Evolutionary conservation across 1,140 invertebrate species (phyloP).

Genomic region (Drosophila rhopaloa): DNA sequence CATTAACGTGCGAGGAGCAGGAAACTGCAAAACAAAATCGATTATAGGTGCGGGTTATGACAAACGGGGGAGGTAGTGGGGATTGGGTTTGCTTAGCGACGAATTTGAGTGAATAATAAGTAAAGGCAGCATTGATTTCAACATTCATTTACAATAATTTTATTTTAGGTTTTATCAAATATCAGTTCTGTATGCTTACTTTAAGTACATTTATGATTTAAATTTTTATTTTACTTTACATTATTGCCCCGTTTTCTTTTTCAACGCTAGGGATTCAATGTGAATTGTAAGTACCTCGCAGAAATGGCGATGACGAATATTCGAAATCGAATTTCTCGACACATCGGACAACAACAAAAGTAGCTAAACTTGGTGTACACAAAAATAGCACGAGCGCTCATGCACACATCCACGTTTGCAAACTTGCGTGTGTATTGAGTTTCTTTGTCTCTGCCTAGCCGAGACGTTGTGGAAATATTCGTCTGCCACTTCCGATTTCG

Average conservation of each 20-base stretch:
- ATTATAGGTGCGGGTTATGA: conserved; percentile 68
- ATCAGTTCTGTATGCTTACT: conserved; percentile 69
- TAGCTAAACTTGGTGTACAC: conserved; percentile 54
- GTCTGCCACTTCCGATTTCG: conserved; percentile 5
- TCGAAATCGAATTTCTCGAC: conserved; percentile 38
- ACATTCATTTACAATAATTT: conserved; percentile 57
- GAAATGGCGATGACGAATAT: conserved; percentile 24
- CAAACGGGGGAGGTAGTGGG: conserved; percentile 23
- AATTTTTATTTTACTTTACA: conserved; percentile 23
- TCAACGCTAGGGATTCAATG: conserved; percentile 32
- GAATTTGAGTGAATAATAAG: conserved; percentile 57
- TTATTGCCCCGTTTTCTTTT: neutral
- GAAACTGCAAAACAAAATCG: conserved; percentile 83
- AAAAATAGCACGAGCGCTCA: conserved; percentile 50
- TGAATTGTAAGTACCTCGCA: conserved; percentile 22
- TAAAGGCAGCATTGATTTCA: conserved; percentile 69
- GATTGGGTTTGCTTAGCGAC: conserved; percentile 27
- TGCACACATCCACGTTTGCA: conserved; percentile 2
- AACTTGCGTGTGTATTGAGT: conserved; percentile 14
- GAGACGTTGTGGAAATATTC: conserved; percentile 1
- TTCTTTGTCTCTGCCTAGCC: conserved; percentile 35
- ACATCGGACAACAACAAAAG: conserved; percentile 41
- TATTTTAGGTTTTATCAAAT: conserved; percentile 66
- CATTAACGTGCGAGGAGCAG: conserved; percentile 82
- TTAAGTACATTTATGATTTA: conserved; percentile 31